phyloP scores from a whole-genome alignment of 2,113 vertebrate species.

The Illadopsis cleaveri region DNA sequence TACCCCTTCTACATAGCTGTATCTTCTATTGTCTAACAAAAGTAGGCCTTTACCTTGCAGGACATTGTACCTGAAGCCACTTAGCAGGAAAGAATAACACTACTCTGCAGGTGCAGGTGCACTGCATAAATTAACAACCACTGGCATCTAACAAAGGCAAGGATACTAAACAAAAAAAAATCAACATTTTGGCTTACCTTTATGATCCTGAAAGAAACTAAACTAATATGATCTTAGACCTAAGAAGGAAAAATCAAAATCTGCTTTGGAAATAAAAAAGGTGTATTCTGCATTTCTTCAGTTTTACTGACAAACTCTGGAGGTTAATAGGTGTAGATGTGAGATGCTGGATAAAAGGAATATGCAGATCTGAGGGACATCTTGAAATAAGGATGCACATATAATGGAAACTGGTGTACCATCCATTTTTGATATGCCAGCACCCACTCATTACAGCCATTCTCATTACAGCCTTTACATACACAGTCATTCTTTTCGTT shows the following conservation, averaged over 20 bases:
- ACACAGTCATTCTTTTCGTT: background rate
- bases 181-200: background rate
- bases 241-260: background rate
- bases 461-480: background rate
- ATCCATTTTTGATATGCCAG: background rate
- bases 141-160: slow-evolving; percentile 29
- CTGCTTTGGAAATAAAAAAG: background rate
- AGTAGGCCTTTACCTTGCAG: slow-evolving; percentile 11
- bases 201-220: background rate
- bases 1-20: background rate
- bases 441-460: background rate
- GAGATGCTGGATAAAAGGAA: background rate
- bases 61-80: background rate
- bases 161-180: background rate
- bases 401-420: background rate
- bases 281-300: background rate
- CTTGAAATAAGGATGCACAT: background rate
- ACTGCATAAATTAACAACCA: slow-evolving; percentile 40
- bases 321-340: background rate
- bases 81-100: slow-evolving; percentile 26
- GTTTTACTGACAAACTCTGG: background rate
- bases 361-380: background rate
- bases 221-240: background rate
- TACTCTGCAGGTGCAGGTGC: background rate
- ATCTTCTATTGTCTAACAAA: background rate